Evolutionary conservation across 2,113 vertebrate species (phyloP).

Genomic region (Sylvilagus bachmani): DNA sequence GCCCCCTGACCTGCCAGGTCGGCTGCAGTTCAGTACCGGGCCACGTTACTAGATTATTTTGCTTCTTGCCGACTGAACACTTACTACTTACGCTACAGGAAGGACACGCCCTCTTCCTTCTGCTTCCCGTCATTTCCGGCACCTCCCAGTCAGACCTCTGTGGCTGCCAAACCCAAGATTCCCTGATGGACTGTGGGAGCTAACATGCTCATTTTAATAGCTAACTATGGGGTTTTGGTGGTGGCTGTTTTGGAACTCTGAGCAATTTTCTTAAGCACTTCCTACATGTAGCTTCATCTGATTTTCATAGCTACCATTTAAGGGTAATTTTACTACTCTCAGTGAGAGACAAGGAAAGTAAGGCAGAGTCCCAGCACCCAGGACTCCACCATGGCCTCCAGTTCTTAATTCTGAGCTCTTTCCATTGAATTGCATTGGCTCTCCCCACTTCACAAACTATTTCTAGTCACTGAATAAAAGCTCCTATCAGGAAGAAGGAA

Average conservation of each 20-base stretch:
- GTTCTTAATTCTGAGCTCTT: not conserved
- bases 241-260: not conserved
- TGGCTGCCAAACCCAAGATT: not conserved
- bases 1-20: not conserved
- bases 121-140: not conserved
- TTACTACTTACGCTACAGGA: conserved; percentile 76
- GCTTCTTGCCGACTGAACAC: conserved; percentile 79
- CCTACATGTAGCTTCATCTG: not conserved
- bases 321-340: not conserved
- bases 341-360: not conserved
- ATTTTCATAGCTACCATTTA: not conserved
- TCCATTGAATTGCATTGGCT: not conserved
- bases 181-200: not conserved
- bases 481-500: not conserved
- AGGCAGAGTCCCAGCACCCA: not conserved
- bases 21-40: not conserved
- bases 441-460: not conserved
- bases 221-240: not conserved
- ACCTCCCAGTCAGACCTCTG: not conserved
- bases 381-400: not conserved
- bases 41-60: too few relatives aligned
- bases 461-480: not conserved
- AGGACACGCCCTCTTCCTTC: conserved; percentile 69
- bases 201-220: not conserved
- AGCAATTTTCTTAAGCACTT: conserved; percentile 27